phyloP scores from a whole-genome alignment of 2,797 vertebrate species.

The Galaxias olidus region DNA sequence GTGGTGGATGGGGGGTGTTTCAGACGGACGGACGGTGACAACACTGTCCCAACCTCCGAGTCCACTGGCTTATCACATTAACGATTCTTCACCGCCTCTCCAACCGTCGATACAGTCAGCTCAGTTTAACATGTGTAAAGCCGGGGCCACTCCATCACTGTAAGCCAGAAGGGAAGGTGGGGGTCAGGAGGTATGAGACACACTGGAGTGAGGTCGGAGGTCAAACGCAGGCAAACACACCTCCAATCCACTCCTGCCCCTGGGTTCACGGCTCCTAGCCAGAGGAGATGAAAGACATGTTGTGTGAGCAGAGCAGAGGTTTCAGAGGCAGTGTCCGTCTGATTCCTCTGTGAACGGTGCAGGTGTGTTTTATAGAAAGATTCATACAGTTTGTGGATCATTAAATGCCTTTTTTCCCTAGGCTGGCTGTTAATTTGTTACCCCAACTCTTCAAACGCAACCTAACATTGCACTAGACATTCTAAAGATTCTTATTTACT shows the following conservation, averaged over 20 bases:
- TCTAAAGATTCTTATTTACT: too few relatives aligned
- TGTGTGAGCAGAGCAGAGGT: too few relatives aligned
- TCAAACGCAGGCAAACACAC: background rate
- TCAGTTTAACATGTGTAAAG: constrained; percentile 66
- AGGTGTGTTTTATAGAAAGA: background rate
- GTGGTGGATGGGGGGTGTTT: too few relatives aligned
- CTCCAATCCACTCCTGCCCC: too few relatives aligned
- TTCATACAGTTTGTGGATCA: background rate
- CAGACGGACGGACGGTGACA: constrained; percentile 17
- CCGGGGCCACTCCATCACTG: constrained; percentile 55
- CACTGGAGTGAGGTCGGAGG: background rate
- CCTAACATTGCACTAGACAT: too few relatives aligned
- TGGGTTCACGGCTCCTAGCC: too few relatives aligned
- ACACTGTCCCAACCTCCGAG: constrained; percentile 27
- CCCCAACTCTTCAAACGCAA: too few relatives aligned
- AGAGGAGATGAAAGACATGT: too few relatives aligned
- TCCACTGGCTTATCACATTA: constrained; percentile 68
- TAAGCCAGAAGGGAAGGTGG: constrained; percentile 49
- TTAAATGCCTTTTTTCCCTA: background rate
- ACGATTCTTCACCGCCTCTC: constrained; percentile 64
- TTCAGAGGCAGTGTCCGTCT: constrained; percentile 19
- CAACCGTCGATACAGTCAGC: constrained; percentile 61
- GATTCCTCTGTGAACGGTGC: background rate
- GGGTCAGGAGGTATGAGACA: constrained; percentile 14
- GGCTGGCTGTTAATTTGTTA: too few relatives aligned